A percentile compares a stretch with the other conserved stretches of the same genome.
These are phyloP conservation scores for Stegophylla sp. DNA, from an alignment of 2,888 invertebrate genomes.

Conservation along the genomic window DNA sequence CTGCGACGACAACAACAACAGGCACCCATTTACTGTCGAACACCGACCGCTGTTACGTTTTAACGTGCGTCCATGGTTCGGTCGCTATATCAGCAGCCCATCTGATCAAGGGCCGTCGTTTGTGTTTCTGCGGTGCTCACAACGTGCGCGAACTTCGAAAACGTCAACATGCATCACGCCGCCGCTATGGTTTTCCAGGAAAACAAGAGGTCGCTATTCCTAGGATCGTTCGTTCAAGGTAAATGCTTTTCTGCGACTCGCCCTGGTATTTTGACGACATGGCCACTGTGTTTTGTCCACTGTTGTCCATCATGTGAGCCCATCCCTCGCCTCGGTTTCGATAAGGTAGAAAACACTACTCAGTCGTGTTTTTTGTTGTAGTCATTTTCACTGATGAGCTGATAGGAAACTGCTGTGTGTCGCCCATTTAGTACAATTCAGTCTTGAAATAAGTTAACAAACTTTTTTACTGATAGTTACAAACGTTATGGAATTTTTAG, in stretches of 20 bases:
- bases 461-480: no score
- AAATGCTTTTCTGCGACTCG: background rate
- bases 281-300: no score
- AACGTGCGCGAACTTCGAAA: background rate
- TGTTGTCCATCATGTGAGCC: no score
- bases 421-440: no score
- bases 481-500: no score
- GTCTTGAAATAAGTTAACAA: no score
- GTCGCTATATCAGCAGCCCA: conserved; percentile 15
- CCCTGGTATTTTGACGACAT: no score
- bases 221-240: conserved; percentile 58
- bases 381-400: no score
- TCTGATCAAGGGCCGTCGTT: conserved; percentile 9
- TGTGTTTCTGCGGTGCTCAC: background rate
- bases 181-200: conserved; percentile 50
- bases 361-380: no score
- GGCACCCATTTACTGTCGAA: background rate
- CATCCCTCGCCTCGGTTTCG: no score
- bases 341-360: no score
- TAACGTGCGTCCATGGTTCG: conserved; percentile 29
- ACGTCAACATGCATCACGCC: conserved; percentile 42
- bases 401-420: no score
- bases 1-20: background rate
- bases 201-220: conserved; percentile 49
- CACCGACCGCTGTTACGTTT: background rate